A percentile compares a stretch with the other conserved stretches of the same genome.
These are phyloP conservation scores for Campylorhamphus procurvoides DNA, from an alignment of 2,113 vertebrate species.

Conservation along the genomic window DNA sequence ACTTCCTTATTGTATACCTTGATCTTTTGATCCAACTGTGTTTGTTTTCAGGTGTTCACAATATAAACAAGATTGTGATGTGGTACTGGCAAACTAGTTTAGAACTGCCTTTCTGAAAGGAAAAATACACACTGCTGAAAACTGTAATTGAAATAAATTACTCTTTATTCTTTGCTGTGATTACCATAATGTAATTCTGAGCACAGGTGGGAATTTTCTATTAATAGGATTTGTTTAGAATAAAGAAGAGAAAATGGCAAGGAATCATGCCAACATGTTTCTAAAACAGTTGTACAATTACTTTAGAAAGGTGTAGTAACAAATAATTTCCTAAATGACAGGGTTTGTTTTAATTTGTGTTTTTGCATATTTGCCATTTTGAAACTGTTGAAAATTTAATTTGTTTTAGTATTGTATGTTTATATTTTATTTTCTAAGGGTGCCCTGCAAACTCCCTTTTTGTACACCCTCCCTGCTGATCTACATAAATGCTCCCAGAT, in stretches of 20 bases:
- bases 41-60: constrained; percentile 19
- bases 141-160: constrained; percentile 26
- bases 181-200: constrained; percentile 34
- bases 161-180: constrained; percentile 27
- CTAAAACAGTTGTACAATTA: background rate
- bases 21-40: background rate
- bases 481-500: background rate
- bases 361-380: background rate
- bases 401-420: background rate
- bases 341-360: background rate
- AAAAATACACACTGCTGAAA: constrained; percentile 13
- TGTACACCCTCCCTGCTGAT: background rate
- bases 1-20: background rate
- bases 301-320: background rate
- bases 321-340: background rate
- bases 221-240: constrained; percentile 30
- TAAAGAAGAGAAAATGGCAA: background rate
- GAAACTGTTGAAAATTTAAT: background rate
- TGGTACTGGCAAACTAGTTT: background rate
- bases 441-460: background rate
- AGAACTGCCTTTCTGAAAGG: constrained; percentile 1
- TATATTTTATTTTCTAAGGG: background rate
- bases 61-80: constrained; percentile 12
- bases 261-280: background rate
- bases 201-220: background rate